Conservation (phyloP, 1,140 invertebrate species). For the Sarcophaga peregrina region DNA sequence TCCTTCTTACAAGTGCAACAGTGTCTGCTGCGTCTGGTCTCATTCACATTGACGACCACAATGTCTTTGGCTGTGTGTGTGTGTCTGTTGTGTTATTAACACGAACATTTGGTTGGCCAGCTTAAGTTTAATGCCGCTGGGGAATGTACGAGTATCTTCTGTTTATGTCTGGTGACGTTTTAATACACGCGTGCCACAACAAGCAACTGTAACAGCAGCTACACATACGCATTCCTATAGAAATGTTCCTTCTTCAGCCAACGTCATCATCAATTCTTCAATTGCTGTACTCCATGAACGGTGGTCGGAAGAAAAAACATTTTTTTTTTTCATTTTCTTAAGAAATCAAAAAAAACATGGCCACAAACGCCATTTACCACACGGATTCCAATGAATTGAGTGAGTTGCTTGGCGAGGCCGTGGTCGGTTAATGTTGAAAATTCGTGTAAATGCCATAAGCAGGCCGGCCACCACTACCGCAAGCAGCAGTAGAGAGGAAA, state of each 20-base stretch:
- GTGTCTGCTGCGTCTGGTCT: not conserved
- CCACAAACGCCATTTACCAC: not conserved
- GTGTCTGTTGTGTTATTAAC: not conserved
- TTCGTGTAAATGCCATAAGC: constrained; percentile 33
- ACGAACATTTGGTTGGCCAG: constrained; percentile 16
- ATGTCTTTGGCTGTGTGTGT: constrained; percentile 11
- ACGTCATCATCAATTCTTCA: not conserved
- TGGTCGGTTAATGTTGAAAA: not conserved
- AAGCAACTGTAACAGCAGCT: too few relatives aligned
- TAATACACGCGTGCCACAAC: not conserved
- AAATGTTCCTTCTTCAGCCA: too few relatives aligned
- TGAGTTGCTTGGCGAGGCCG: too few relatives aligned
- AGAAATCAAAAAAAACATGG: not conserved
- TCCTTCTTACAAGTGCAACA: not conserved
- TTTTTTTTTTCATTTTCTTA: too few relatives aligned
- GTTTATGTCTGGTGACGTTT: constrained; percentile 32
- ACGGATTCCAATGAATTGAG: not conserved
- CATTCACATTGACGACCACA: constrained; percentile 11
- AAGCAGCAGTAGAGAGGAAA: too few relatives aligned
- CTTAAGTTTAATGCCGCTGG: constrained; percentile 26
- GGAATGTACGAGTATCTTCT: constrained; percentile 31
- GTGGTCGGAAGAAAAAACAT: not conserved
- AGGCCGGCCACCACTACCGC: not conserved
- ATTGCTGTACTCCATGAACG: not conserved
- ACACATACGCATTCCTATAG: too few relatives aligned